Base-by-base conservation (phyloP, 2,797 vertebrate species). In the Zalophus californianus region DNA sequence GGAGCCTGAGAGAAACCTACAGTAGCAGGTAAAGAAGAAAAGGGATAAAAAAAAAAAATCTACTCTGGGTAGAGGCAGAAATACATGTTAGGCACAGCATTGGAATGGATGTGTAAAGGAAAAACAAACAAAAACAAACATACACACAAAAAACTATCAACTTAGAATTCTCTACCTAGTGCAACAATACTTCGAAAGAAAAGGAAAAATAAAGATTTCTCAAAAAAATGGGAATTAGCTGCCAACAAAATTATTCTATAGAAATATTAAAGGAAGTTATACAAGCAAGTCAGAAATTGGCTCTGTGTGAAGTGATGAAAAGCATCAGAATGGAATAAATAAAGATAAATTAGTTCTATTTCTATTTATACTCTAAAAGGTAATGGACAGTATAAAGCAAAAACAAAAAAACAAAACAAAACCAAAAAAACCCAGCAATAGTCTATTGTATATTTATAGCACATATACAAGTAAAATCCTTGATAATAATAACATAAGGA, bases 291-390 rank as follows among this genome's bases (percentile, higher is more conserved):
- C 25, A 64, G 90, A 32, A 75, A 75, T 41, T 32, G 14, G 8
- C 35, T 48, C 41, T 88, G 87, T 29, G 15, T 96, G 77, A 83
- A 83, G 52, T 78, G 60, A 89, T 13, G 4, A 78, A 29, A 88
- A 70, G 41, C 15, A 89, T 78, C 44, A 94, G 64, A 56, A 79
- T 56, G 7, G 35, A 38, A 25, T 38, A 95, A 72, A 78, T 27
- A 11, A 77, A 80, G 9, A 60, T 83, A 86, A 90, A 79, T 64
- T 27, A 62, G 15, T 62, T 77, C 68, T 75, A 75, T 80, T 52
- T 62, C 35, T 72, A 86, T 86, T 86, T 78, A 87, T 73, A 88
- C 41, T 93, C 3, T 85, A 85, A 85, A 93, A 60, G 21, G 84
- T 23, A 85, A 85, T 23, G 13, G 8, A 89, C 16, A 78, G 2